phyloP scores from a whole-genome alignment of 2,797 vertebrate genomes.

The Myripristis jacobus region DNA sequence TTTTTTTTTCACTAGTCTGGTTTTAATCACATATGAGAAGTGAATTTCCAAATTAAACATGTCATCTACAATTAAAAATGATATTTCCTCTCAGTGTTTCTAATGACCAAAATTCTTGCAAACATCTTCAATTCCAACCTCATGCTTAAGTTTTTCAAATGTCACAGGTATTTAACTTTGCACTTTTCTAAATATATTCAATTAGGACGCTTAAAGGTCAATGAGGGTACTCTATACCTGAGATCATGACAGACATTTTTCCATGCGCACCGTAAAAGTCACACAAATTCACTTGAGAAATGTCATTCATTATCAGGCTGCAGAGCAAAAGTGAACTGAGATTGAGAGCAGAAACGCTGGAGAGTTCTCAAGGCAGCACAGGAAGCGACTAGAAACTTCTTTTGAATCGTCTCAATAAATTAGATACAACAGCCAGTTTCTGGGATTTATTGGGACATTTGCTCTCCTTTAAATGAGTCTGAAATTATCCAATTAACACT shows the following conservation, averaged over 20 bases:
- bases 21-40: no score
- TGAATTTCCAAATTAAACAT: no score
- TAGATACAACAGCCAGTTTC: conserved; percentile 45
- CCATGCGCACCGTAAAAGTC: conserved; percentile 55
- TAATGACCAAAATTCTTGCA: conserved; percentile 5
- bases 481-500: conserved; percentile 69
- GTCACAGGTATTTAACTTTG: conserved; percentile 78
- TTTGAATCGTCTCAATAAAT: conserved; percentile 31
- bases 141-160: conserved; percentile 69
- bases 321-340: conserved; percentile 13
- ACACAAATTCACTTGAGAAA: conserved; percentile 66
- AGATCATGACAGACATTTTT: conserved; percentile 52
- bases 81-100: conserved; percentile 51
- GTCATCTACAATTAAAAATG: conserved; percentile 11
- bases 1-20: not conserved
- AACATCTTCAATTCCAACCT: conserved; percentile 39
- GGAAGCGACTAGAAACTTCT: conserved; percentile 24
- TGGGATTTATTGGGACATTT: conserved; percentile 57
- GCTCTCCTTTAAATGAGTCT: conserved; percentile 48
- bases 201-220: conserved; percentile 73
- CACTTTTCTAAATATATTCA: conserved; percentile 73
- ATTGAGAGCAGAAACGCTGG: conserved; percentile 18
- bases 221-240: conserved; percentile 64
- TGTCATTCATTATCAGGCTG: conserved; percentile 65
- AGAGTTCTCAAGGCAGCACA: conserved; percentile 41